Evolutionary conservation across 2,888 invertebrate genomes (phyloP).

Genomic region (Carterocephalus palaemon): DNA sequence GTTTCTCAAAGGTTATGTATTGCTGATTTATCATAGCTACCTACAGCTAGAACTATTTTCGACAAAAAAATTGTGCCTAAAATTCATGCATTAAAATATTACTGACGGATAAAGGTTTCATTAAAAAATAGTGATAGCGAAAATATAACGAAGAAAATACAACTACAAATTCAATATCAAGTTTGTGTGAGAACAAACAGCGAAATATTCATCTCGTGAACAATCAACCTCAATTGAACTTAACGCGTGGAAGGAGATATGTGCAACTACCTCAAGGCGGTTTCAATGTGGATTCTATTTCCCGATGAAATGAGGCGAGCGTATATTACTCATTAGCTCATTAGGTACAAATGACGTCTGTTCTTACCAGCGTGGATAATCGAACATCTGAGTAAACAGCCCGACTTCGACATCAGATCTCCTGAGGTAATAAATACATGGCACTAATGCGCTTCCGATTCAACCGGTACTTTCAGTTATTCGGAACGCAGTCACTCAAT

Average conservation of each 20-base stretch:
- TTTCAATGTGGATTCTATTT: slow-evolving; percentile 18
- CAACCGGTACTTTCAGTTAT: no score
- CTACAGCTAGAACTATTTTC: no score
- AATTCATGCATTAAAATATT: no score
- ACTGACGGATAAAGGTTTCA: no score
- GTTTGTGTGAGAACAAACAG: no score
- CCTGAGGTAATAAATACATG: not conserved
- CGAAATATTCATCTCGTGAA: slow-evolving; percentile 13
- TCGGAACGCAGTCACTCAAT: no score
- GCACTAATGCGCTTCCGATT: not conserved
- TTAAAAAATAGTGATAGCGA: no score
- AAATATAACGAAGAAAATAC: no score
- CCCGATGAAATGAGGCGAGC: slow-evolving; percentile 18
- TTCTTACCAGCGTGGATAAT: slow-evolving; percentile 9
- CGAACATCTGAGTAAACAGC: slow-evolving; percentile 20
- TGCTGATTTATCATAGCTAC: no score
- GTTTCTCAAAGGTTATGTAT: no score
- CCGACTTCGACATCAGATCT: not conserved
- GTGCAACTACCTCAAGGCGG: slow-evolving; percentile 7
- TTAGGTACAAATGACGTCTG: slow-evolving; percentile 12
- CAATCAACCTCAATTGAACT: slow-evolving; percentile 21
- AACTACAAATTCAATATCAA: no score
- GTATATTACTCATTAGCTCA: slow-evolving; percentile 16
- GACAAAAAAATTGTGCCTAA: no score
- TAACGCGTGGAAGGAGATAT: slow-evolving; percentile 13